phyloP scores from a whole-genome alignment of 1,140 invertebrate species.

The Drosophila orosa region DNA sequence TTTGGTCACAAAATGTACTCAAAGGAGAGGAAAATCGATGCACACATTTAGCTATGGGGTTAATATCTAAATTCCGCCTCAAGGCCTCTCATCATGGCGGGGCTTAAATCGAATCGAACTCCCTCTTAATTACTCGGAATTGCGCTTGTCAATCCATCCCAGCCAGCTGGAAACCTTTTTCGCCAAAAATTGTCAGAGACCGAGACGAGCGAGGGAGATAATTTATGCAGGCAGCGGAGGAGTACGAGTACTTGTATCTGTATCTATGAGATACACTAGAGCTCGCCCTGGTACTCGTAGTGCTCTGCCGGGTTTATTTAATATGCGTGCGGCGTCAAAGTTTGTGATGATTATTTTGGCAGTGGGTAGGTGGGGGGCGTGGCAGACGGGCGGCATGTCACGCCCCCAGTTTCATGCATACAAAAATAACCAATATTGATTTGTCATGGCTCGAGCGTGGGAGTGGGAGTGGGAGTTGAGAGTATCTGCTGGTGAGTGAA shows the following conservation, averaged over 20 bases:
- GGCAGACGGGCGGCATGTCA: conserved; percentile 44
- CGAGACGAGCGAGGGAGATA: conserved; percentile 16
- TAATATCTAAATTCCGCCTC: conserved; percentile 36
- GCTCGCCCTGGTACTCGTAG: conserved; percentile 20
- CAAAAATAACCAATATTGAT: conserved; percentile 83
- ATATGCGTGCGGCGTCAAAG: conserved; percentile 81
- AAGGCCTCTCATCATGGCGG: conserved; percentile 10
- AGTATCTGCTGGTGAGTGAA: conserved; percentile 2
- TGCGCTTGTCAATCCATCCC: conserved; percentile 37
- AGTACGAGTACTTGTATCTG: conserved; percentile 48
- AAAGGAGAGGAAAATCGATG: conserved; percentile 3
- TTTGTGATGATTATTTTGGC: conserved; percentile 79
- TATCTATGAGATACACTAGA: conserved; percentile 62
- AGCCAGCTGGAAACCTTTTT: conserved; percentile 14
- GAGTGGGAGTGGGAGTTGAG: not conserved
- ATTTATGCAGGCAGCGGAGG: conserved; percentile 34
- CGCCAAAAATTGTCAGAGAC: conserved; percentile 20
- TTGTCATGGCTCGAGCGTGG: conserved; percentile 54
- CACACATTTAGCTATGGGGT: conserved; percentile 6
- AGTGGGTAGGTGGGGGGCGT: conserved; percentile 8
- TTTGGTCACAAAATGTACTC: not conserved
- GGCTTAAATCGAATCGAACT: conserved; percentile 23
- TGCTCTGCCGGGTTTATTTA: conserved; percentile 66
- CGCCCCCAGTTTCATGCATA: conserved; percentile 77
- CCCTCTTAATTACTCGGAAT: conserved; percentile 42